phyloP scores from a whole-genome alignment of 2,797 vertebrate genomes.

The Otolemur crassicaudatus region DNA sequence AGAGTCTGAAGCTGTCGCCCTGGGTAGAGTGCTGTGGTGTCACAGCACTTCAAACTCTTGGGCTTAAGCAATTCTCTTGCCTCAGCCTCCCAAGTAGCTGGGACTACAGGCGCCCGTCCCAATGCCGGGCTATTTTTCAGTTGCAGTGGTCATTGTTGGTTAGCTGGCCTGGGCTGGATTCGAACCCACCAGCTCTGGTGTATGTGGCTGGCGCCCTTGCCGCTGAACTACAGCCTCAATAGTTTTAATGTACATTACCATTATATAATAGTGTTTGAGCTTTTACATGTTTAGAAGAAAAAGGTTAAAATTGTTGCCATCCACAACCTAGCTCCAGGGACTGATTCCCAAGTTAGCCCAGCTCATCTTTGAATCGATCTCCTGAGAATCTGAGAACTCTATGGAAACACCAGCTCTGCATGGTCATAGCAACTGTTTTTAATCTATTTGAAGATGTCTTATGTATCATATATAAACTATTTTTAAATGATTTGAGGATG shows the following conservation, averaged over 20 bases:
- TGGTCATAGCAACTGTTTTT: constrained; percentile 28
- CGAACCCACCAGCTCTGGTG: too few relatives aligned
- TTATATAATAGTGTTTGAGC: background rate
- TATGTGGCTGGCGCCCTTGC: too few relatives aligned
- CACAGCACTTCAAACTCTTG: too few relatives aligned
- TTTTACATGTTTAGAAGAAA: constrained; percentile 29
- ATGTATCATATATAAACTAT: background rate
- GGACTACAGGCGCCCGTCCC: too few relatives aligned
- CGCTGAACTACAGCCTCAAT: too few relatives aligned
- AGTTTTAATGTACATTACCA: background rate
- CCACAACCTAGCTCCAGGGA: background rate
- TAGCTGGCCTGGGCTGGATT: too few relatives aligned
- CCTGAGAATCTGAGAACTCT: background rate
- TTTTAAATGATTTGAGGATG: background rate
- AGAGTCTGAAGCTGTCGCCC: too few relatives aligned
- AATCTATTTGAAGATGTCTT: background rate
- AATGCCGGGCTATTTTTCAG: too few relatives aligned
- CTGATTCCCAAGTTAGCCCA: background rate
- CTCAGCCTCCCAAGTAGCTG: too few relatives aligned
- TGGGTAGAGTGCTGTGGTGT: too few relatives aligned
- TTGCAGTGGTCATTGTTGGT: too few relatives aligned
- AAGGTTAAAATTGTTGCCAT: constrained; percentile 1
- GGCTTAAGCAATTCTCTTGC: too few relatives aligned
- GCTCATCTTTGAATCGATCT: constrained; percentile 44
- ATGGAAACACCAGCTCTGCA: background rate